These are phyloP conservation scores for Brachyistius frenatus DNA, from an alignment of 2,113 vertebrate species.

Conservation along the genomic window DNA sequence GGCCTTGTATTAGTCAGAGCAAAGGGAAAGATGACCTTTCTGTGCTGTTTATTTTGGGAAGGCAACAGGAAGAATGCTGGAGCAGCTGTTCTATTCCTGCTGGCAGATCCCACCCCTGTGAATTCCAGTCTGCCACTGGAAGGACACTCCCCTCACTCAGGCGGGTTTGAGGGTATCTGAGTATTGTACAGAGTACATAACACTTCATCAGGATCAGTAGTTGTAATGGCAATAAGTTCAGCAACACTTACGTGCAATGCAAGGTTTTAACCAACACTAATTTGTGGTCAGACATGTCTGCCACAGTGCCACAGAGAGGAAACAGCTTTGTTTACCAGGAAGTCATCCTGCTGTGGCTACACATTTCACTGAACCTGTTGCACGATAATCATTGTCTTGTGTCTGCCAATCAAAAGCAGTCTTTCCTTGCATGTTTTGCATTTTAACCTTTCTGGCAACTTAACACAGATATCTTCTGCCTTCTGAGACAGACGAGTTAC, in stretches of 20 bases:
- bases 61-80: conserved; percentile 81
- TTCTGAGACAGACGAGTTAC: conserved; percentile 53
- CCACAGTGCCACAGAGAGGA: not conserved
- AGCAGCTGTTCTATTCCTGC: conserved; percentile 85
- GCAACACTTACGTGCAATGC: conserved; percentile 8
- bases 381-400: conserved; percentile 44
- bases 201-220: conserved; percentile 9
- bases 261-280: conserved; percentile 7
- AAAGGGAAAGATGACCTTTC: conserved; percentile 83
- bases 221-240: conserved; percentile 48
- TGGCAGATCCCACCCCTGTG: conserved; percentile 77
- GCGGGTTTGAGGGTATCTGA: conserved; percentile 33
- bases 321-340: conserved; percentile 22
- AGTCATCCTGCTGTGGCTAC: conserved; percentile 15
- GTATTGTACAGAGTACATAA: conserved; percentile 63
- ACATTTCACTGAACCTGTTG: conserved; percentile 48
- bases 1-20: conserved; percentile 68
- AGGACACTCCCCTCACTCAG: conserved; percentile 60
- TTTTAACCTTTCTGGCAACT: conserved; percentile 59
- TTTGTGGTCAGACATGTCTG: conserved; percentile 17
- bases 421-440: conserved; percentile 22
- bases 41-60: conserved; percentile 86
- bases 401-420: conserved; percentile 39
- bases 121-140: conserved; percentile 78
- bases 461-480: conserved; percentile 20